Conservation (phyloP, 2,797 vertebrate genomes). For the Cyclopterus lumpus region DNA sequence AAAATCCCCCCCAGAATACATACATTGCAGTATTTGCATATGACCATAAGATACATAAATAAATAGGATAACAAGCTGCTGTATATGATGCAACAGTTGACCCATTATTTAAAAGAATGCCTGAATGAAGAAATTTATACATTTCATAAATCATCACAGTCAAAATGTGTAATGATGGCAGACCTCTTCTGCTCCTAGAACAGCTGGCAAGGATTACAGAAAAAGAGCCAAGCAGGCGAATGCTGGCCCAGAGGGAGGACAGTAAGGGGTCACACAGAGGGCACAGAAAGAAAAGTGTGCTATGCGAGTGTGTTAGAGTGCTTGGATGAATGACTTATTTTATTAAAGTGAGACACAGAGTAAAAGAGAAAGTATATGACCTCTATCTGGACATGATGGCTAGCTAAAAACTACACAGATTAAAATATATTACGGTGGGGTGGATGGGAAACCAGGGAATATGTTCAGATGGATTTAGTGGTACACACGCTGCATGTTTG, state of each 20-base stretch:
- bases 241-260: slow-evolving; percentile 28
- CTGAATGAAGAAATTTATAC: background rate
- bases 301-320: background rate
- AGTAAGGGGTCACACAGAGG: slow-evolving; percentile 45
- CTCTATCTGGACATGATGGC: slow-evolving; percentile 23
- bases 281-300: slow-evolving; percentile 15
- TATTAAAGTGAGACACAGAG: slow-evolving; percentile 24
- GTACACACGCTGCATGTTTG: background rate
- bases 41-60: background rate
- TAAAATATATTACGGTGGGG: background rate
- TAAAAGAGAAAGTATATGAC: slow-evolving; percentile 15
- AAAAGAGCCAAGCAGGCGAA: slow-evolving; percentile 11
- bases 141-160: background rate
- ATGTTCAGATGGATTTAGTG: slow-evolving; percentile 7
- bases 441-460: slow-evolving; percentile 4
- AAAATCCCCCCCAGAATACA: background rate
- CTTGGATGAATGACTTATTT: slow-evolving; percentile 50
- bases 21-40: background rate
- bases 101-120: background rate
- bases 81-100: slow-evolving; percentile 4
- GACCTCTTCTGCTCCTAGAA: slow-evolving; percentile 18
- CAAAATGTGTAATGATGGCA: background rate
- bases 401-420: slow-evolving; percentile 1
- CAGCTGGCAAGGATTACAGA: slow-evolving; percentile 22
- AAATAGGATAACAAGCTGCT: background rate